Conservation (phyloP, 1,140 invertebrate genomes). For the Vollenhovia emeryi region DNA sequence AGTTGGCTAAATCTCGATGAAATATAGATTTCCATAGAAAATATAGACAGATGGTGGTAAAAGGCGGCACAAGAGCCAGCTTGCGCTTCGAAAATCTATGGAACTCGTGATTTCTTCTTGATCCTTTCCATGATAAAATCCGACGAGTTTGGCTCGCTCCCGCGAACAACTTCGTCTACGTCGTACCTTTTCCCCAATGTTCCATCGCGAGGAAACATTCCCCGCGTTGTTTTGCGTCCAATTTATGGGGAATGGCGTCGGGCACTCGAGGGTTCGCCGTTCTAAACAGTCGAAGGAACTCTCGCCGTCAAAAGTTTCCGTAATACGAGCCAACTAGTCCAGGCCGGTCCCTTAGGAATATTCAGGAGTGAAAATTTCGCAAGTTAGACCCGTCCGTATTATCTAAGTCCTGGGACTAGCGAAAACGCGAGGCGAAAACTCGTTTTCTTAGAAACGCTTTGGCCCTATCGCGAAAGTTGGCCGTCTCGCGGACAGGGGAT, state of each 20-base stretch:
- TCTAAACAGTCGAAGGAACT: constrained; percentile 55
- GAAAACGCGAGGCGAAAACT: constrained; percentile 37
- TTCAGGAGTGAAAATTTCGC: constrained; percentile 55
- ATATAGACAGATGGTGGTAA: not conserved
- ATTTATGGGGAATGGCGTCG: constrained; percentile 76
- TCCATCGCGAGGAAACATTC: constrained; percentile 73
- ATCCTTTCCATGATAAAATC: constrained; percentile 10
- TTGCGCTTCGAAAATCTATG: constrained; percentile 2
- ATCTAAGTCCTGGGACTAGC: constrained; percentile 40
- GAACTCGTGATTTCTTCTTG: not conserved
- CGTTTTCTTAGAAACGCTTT: constrained; percentile 39
- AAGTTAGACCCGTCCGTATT: constrained; percentile 52
- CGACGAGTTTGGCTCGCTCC: not conserved
- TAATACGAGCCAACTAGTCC: constrained; percentile 51
- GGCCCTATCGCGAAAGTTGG: constrained; percentile 38
- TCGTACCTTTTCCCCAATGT: constrained; percentile 55
- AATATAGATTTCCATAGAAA: not conserved
- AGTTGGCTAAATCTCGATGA: not conserved
- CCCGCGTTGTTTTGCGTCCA: constrained; percentile 76
- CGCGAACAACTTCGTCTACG: not conserved
- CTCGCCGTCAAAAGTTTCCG: constrained; percentile 49
- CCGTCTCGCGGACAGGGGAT: constrained; percentile 18
- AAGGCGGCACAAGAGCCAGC: not conserved
- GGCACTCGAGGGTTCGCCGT: constrained; percentile 59
- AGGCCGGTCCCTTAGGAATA: constrained; percentile 42